Percentiles rank a stretch among this genome's conserved stretches.
Evolutionary conservation across 2,888 invertebrate species (phyloP).

Genomic region (Synergus japonicus): DNA sequence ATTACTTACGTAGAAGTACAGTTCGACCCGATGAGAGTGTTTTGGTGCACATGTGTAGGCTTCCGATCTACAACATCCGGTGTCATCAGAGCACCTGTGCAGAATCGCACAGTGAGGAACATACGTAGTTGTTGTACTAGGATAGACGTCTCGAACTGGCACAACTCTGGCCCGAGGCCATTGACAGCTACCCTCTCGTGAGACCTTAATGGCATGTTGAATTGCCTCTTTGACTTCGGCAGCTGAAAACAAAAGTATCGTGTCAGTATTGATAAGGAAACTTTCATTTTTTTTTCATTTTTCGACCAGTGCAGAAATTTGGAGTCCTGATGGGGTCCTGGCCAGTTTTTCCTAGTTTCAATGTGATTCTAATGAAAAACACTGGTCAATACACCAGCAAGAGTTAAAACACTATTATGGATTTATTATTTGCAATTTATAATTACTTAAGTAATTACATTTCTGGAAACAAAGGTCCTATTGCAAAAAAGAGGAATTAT

Average conservation of each 20-base stretch:
- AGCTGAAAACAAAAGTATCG: constrained; percentile 62
- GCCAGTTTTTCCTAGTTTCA: no score
- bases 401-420: no score
- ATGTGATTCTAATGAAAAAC: no score
- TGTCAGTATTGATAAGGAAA: neutral
- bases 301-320: no score
- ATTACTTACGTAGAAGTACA: constrained; percentile 90
- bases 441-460: no score
- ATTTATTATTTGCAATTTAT: no score
- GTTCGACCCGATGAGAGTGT: constrained; percentile 83
- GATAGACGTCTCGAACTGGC: constrained; percentile 85
- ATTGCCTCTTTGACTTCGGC: constrained; percentile 70
- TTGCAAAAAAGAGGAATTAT: no score
- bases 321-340: no score
- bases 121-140: constrained; percentile 86
- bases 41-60: constrained; percentile 88
- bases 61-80: constrained; percentile 90
- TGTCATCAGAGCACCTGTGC: constrained; percentile 91
- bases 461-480: no score
- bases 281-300: neutral
- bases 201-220: constrained; percentile 77
- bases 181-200: constrained; percentile 81
- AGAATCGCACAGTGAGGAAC: constrained; percentile 91
- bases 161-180: constrained; percentile 87
- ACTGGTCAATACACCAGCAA: no score